Conservation (phyloP, 2,888 invertebrate genomes). For the Lasioglossum figueresi region DNA sequence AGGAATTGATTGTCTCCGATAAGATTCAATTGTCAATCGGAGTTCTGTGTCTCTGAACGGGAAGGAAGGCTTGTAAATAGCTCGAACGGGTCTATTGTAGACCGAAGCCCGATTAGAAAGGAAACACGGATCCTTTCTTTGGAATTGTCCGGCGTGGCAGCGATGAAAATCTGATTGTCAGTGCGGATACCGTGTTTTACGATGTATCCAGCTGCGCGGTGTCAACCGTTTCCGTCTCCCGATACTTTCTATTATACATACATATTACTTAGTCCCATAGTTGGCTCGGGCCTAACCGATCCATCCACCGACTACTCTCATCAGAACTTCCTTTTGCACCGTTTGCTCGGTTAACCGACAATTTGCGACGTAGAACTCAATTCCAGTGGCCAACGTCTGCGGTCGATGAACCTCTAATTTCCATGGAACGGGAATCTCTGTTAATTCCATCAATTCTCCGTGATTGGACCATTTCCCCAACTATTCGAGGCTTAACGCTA, state of each 20-base stretch:
- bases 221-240: constrained; percentile 49
- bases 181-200: constrained; percentile 8
- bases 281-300: not conserved
- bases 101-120: constrained; percentile 41
- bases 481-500: not conserved
- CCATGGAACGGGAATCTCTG: not conserved
- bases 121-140: constrained; percentile 26
- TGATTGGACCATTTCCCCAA: not conserved
- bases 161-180: constrained; percentile 34
- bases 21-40: not conserved
- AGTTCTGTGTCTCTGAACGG: not conserved
- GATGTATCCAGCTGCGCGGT: constrained; percentile 16
- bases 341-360: not conserved
- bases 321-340: not conserved
- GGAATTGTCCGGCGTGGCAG: not conserved
- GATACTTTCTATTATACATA: constrained; percentile 55
- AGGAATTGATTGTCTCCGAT: not conserved
- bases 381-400: not conserved
- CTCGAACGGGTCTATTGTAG: constrained; percentile 22
- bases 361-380: constrained; percentile 14
- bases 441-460: not conserved
- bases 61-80: not conserved
- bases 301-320: not conserved
- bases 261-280: constrained; percentile 6
- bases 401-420: constrained; percentile 23